Percentiles rank a stretch among this genome's conserved stretches.
phyloP scores from a whole-genome alignment of 2,888 invertebrate species.

The Caenorhabditis panamensis region DNA sequence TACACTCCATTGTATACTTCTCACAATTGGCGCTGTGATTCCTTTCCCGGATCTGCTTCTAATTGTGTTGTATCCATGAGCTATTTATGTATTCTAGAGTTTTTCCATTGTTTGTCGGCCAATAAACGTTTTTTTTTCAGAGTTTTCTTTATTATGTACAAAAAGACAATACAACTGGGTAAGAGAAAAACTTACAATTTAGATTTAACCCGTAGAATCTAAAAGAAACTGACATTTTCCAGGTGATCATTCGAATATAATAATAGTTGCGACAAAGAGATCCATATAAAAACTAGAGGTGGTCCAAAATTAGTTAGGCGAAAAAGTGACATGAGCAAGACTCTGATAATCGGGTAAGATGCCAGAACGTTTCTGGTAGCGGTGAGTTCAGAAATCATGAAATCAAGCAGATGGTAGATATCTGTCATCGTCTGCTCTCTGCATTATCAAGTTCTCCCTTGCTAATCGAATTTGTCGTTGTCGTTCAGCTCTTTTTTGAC shows the following conservation, averaged over 20 bases:
- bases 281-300: slow-evolving; percentile 22
- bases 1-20: slow-evolving; percentile 13
- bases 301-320: slow-evolving; percentile 30
- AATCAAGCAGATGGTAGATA: slow-evolving; percentile 64
- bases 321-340: slow-evolving; percentile 40
- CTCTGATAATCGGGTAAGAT: slow-evolving; percentile 11
- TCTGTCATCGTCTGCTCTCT: slow-evolving; percentile 67
- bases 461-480: slow-evolving; percentile 62
- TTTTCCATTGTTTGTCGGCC: slow-evolving; percentile 32
- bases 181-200: not conserved
- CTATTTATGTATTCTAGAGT: slow-evolving; percentile 45
- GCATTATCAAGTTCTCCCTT: slow-evolving; percentile 64
- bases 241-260: not conserved
- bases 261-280: slow-evolving; percentile 21
- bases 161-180: not conserved
- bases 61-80: slow-evolving; percentile 24
- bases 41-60: slow-evolving; percentile 1
- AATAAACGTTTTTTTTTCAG: not conserved
- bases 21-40: slow-evolving; percentile 9
- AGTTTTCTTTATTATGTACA: not conserved
- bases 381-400: not conserved
- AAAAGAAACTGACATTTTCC: not conserved
- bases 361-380: no score
- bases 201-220: slow-evolving; percentile 1
- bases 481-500: slow-evolving; percentile 46